Evolutionary conservation across 23 tunicate species (phyloP).

Genomic region (Trididemnum miniatum): DNA sequence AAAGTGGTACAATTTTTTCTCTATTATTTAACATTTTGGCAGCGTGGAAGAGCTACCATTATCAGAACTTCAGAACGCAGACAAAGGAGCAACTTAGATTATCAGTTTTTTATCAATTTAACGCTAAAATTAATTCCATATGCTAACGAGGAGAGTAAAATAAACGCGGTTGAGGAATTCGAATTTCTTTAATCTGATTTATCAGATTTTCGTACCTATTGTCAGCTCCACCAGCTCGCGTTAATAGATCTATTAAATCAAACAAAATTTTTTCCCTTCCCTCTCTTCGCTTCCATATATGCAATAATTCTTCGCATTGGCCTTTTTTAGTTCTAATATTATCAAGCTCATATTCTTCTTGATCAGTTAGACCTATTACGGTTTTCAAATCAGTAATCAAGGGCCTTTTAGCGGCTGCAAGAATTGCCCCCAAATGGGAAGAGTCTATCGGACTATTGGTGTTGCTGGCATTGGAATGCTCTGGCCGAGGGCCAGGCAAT

Average conservation of each 20-base stretch:
- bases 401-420: background rate
- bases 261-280: background rate
- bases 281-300: background rate
- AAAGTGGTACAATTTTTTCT: too few relatives aligned
- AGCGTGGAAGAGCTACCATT: too few relatives aligned
- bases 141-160: too few relatives aligned
- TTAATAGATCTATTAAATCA: conserved; percentile 14
- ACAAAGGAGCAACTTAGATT: too few relatives aligned
- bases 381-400: background rate
- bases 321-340: background rate
- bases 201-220: background rate
- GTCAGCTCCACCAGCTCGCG: conserved; percentile 4
- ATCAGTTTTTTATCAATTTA: too few relatives aligned
- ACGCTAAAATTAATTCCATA: too few relatives aligned
- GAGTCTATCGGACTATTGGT: too few relatives aligned
- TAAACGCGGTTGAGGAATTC: too few relatives aligned
- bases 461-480: background rate
- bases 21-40: too few relatives aligned
- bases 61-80: too few relatives aligned
- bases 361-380: background rate
- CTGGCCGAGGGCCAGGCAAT: background rate
- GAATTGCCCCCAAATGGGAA: background rate
- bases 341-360: background rate
- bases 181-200: too few relatives aligned
- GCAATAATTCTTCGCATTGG: background rate